Percentiles rank a stretch among this genome's conserved stretches.
Conservation (phyloP, 2,113 vertebrate species). For the Rhipidura dahli region DNA sequence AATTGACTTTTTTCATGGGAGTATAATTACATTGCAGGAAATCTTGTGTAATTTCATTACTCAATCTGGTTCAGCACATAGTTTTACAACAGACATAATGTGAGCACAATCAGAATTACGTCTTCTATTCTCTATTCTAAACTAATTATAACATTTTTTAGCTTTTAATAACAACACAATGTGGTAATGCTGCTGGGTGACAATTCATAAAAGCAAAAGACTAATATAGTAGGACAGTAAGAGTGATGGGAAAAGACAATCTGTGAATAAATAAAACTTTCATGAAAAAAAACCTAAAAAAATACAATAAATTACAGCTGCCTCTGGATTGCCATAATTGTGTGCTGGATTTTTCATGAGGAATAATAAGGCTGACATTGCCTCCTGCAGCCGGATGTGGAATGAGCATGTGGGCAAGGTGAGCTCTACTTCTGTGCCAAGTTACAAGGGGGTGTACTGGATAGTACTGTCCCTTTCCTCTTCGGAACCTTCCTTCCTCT, state of each 20-base stretch:
- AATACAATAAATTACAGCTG: not conserved
- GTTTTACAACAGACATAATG: not conserved
- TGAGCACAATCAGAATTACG: constrained; percentile 5
- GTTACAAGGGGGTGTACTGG: not conserved
- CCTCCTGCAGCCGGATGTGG: not conserved
- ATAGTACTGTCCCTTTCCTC: not conserved
- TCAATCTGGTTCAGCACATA: not conserved
- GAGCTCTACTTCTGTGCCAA: not conserved
- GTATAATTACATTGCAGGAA: constrained; percentile 42
- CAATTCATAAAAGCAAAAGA: not conserved
- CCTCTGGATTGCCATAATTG: not conserved
- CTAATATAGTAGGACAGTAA: not conserved
- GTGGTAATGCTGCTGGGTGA: not conserved
- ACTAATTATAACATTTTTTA: constrained; percentile 18
- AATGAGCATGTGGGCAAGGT: rapidly evolving
- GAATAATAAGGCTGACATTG: not conserved
- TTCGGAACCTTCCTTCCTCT: too few relatives aligned
- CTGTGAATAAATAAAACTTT: not conserved
- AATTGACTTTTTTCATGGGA: constrained; percentile 44
- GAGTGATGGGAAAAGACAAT: not conserved
- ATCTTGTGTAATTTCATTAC: constrained; percentile 42
- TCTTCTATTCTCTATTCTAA: constrained; percentile 4
- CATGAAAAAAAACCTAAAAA: not conserved
- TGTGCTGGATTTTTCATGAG: not conserved
- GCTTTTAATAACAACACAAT: not conserved